Percentiles rank a stretch among this genome's conserved stretches.
Evolutionary conservation across 1,140 invertebrate genomes (phyloP).

Genomic region (Drosophila nigromelanica): DNA sequence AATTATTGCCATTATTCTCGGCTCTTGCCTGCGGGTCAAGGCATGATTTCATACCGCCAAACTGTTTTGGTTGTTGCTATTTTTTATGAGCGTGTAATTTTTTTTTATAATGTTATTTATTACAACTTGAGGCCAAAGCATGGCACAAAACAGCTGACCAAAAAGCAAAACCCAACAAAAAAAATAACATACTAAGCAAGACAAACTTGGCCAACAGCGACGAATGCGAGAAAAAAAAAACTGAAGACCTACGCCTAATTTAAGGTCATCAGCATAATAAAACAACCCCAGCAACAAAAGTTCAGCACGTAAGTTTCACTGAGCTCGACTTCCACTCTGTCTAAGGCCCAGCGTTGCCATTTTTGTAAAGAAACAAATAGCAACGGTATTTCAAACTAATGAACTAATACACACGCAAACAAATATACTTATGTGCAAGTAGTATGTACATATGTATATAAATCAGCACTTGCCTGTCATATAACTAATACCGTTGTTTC

Average conservation of each 20-base stretch:
- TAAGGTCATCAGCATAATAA: conserved; percentile 82
- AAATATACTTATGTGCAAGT: neutral
- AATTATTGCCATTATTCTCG: conserved; percentile 55
- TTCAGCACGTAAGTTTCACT: conserved; percentile 68
- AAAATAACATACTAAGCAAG: conserved; percentile 48
- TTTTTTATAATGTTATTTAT: conserved; percentile 63
- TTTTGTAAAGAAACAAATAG: conserved; percentile 69
- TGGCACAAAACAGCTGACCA: conserved; percentile 47
- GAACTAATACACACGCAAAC: conserved; percentile 26
- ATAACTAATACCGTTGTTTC: conserved; percentile 35
- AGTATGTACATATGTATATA: conserved; percentile 1
- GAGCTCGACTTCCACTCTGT: conserved; percentile 47
- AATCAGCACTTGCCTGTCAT: conserved; percentile 19
- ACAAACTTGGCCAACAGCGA: conserved; percentile 60
- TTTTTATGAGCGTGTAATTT: conserved; percentile 56
- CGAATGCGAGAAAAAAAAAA: conserved; percentile 47
- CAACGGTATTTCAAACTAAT: conserved; percentile 71
- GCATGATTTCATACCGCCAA: conserved; percentile 28
- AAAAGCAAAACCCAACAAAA: conserved; percentile 31
- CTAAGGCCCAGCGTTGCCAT: conserved; percentile 59
- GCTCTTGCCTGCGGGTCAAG: conserved; percentile 60
- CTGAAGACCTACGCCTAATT: conserved; percentile 78
- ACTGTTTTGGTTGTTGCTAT: conserved; percentile 17
- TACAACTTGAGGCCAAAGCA: conserved; percentile 55
- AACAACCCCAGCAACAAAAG: conserved; percentile 62